Conservation (phyloP, 2,797 vertebrate genomes). For the Novumbra hubbsi region DNA sequence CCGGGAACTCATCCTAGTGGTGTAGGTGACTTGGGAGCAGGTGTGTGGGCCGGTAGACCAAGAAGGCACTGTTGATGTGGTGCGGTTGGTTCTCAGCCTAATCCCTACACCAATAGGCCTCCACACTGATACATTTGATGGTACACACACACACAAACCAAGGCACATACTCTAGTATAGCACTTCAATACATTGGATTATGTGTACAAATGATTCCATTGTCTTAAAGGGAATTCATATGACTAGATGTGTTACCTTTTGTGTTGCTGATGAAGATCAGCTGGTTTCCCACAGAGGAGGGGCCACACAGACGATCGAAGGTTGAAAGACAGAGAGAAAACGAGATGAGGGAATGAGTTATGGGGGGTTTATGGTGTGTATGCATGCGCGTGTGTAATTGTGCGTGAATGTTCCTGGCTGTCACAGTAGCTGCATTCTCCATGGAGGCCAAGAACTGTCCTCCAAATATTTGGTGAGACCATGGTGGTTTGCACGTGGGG, state of each 20-base stretch:
- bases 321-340: not conserved
- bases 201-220: not conserved
- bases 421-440: slow-evolving; percentile 74
- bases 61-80: slow-evolving; percentile 78
- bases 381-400: not conserved
- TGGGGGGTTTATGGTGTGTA: not conserved
- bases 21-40: slow-evolving; percentile 64
- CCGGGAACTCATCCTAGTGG: slow-evolving; percentile 58
- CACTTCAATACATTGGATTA: no score
- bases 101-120: slow-evolving; percentile 75
- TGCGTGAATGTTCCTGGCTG: slow-evolving; percentile 66
- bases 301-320: slow-evolving; percentile 62
- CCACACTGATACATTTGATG: slow-evolving; percentile 73
- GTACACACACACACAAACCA: slow-evolving; percentile 37
- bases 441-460: slow-evolving; percentile 83
- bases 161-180: not conserved
- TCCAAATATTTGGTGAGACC: slow-evolving; percentile 79
- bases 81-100: slow-evolving; percentile 63
- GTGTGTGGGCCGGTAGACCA: slow-evolving; percentile 66
- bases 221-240: not conserved
- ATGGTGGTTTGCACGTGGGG: slow-evolving; percentile 77
- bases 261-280: slow-evolving; percentile 80
- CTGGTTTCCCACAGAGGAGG: slow-evolving; percentile 67
- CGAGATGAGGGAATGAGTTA: no score
- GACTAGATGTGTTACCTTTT: slow-evolving; percentile 59